Evolutionary conservation across 2,888 invertebrate genomes (phyloP).

Genomic region (Noctua janthina): DNA sequence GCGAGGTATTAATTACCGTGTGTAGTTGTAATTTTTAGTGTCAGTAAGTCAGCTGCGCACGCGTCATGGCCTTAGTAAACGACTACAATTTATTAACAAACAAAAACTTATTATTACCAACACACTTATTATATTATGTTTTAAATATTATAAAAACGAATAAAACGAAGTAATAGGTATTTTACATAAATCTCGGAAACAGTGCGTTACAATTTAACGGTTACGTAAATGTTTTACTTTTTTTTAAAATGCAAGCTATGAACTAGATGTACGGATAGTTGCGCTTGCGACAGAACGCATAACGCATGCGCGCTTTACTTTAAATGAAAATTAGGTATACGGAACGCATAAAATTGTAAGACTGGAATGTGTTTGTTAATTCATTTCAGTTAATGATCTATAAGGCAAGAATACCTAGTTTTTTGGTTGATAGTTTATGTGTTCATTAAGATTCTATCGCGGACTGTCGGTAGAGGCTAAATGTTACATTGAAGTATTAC

Average conservation of each 20-base stretch:
- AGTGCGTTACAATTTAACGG: slow-evolving; percentile 63
- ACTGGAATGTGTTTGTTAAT: slow-evolving; percentile 25
- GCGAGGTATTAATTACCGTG: not conserved
- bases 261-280: slow-evolving; percentile 42
- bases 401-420: slow-evolving; percentile 9
- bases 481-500: not conserved
- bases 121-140: slow-evolving; percentile 33
- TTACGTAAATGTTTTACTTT: slow-evolving; percentile 63
- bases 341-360: slow-evolving; percentile 25
- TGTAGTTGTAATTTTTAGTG: not conserved
- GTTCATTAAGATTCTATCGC: slow-evolving; percentile 21
- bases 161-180: slow-evolving; percentile 47
- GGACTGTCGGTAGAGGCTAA: not conserved
- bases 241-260: slow-evolving; percentile 48
- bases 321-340: slow-evolving; percentile 16
- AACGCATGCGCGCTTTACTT: slow-evolving; percentile 35
- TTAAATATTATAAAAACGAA: slow-evolving; percentile 32
- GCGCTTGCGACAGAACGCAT: slow-evolving; percentile 48
- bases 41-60: slow-evolving; percentile 7
- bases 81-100: slow-evolving; percentile 6
- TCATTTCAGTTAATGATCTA: slow-evolving; percentile 26
- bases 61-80: not conserved
- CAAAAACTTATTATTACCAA: slow-evolving; percentile 14
- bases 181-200: slow-evolving; percentile 53
- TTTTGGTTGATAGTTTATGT: not conserved